These are phyloP conservation scores for Orius laevigatus DNA, from an alignment of 1,140 invertebrate genomes.

Conservation along the genomic window DNA sequence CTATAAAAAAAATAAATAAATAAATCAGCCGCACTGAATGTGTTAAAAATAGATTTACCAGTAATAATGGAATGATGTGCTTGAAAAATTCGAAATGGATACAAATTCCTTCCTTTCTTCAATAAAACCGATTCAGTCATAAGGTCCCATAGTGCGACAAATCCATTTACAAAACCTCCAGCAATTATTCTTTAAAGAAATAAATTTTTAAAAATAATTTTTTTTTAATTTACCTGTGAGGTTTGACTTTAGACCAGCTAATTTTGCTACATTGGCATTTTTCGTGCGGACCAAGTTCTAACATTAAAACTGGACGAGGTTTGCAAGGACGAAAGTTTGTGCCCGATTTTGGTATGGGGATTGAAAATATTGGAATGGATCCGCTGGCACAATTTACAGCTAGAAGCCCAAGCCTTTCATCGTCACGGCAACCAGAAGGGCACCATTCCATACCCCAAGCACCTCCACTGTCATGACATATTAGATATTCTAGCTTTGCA, in stretches of 20 bases:
- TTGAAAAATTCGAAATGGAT: conserved; percentile 28
- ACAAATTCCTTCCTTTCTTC: conserved; percentile 19
- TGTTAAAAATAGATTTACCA: conserved; percentile 21
- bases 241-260: conserved; percentile 17
- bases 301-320: conserved; percentile 23
- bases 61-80: conserved; percentile 29
- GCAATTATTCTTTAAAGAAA: conserved; percentile 29
- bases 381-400: conserved; percentile 50
- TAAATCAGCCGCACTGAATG: too few relatives aligned
- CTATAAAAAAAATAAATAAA: conserved; percentile 21
- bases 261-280: conserved; percentile 19
- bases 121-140: conserved; percentile 33
- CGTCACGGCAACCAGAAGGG: conserved; percentile 44
- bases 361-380: conserved; percentile 38
- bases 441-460: conserved; percentile 58
- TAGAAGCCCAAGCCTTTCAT: conserved; percentile 42
- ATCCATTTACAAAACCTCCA: conserved; percentile 46
- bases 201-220: neutral
- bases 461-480: conserved; percentile 45
- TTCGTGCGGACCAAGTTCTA: conserved; percentile 15
- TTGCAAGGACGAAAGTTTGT: conserved; percentile 19
- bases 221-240: conserved; percentile 17
- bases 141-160: conserved; percentile 40
- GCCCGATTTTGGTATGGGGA: conserved; percentile 26
- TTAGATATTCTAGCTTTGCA: conserved; percentile 32